Conservation (phyloP, 2,797 vertebrate species). For the Phrynocephalus guinanensis region DNA sequence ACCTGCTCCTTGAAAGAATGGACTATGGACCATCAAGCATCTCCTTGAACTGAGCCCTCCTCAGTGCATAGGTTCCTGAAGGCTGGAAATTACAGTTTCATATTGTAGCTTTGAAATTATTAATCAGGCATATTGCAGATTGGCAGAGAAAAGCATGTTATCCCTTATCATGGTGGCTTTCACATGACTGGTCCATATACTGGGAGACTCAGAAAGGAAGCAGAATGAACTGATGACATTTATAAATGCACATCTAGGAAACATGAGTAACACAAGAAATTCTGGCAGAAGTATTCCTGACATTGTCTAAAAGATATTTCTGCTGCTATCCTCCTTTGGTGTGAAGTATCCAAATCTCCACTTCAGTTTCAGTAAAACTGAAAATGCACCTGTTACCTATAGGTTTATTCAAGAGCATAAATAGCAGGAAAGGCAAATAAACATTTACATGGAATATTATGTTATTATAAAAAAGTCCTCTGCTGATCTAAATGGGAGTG, state of each 20-base stretch:
- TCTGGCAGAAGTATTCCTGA: slow-evolving; percentile 41
- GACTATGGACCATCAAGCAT: neutral
- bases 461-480: slow-evolving; percentile 2
- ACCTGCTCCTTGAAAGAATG: neutral
- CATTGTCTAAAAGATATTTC: slow-evolving; percentile 49
- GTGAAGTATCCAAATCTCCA: slow-evolving; percentile 61
- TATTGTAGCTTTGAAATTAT: neutral
- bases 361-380: slow-evolving; percentile 53
- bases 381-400: accelerated
- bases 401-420: slow-evolving; percentile 1
- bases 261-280: neutral
- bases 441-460: neutral
- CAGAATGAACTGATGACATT: neutral
- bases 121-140: neutral
- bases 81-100: neutral
- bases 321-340: slow-evolving; percentile 59
- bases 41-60: neutral
- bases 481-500: neutral
- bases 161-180: neutral
- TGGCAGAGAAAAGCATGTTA: neutral
- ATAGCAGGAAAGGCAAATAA: slow-evolving; percentile 4
- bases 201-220: neutral
- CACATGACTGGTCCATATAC: neutral
- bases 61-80: too few species aligned
- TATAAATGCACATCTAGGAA: neutral